phyloP scores from a whole-genome alignment of 2,797 vertebrate species.

The Myotis myotis region DNA sequence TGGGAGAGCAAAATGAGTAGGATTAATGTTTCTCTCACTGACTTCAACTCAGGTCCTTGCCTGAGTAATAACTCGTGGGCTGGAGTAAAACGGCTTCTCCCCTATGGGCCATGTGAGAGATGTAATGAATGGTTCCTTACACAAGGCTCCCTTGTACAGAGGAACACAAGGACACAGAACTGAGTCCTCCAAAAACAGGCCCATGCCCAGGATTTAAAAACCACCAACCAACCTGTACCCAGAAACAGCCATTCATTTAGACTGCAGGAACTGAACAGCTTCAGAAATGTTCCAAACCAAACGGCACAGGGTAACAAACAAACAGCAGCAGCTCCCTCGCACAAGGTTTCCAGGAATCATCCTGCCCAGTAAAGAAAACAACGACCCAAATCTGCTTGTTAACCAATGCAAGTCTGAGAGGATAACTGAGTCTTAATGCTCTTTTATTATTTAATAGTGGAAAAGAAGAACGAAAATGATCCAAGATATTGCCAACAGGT shows the following conservation, averaged over 20 bases:
- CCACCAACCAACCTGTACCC: constrained; percentile 63
- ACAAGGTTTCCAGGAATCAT: constrained; percentile 74
- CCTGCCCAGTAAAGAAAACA: constrained; percentile 68
- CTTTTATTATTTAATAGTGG: neutral
- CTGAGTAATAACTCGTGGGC: constrained; percentile 36
- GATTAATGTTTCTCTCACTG: constrained; percentile 16
- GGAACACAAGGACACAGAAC: constrained; percentile 44
- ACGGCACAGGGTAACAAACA: constrained; percentile 48
- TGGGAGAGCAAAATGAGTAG: neutral
- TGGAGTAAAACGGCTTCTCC: constrained; percentile 50
- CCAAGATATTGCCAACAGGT: neutral
- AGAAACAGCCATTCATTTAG: constrained; percentile 74
- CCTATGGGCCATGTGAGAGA: constrained; percentile 30
- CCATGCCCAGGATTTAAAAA: constrained; percentile 66
- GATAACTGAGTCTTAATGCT: neutral
- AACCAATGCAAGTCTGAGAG: constrained; percentile 1
- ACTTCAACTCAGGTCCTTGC: neutral
- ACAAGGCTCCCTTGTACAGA: constrained; percentile 64
- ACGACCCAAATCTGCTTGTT: neutral
- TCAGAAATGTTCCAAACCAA: constrained; percentile 69
- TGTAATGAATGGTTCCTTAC: constrained; percentile 55
- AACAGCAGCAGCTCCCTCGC: constrained; percentile 41
- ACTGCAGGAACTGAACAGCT: constrained; percentile 49
- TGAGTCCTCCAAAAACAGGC: constrained; percentile 64
- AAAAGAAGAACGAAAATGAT: neutral